phyloP scores from a whole-genome alignment of 2,113 vertebrate species.

The Uria aalge region DNA sequence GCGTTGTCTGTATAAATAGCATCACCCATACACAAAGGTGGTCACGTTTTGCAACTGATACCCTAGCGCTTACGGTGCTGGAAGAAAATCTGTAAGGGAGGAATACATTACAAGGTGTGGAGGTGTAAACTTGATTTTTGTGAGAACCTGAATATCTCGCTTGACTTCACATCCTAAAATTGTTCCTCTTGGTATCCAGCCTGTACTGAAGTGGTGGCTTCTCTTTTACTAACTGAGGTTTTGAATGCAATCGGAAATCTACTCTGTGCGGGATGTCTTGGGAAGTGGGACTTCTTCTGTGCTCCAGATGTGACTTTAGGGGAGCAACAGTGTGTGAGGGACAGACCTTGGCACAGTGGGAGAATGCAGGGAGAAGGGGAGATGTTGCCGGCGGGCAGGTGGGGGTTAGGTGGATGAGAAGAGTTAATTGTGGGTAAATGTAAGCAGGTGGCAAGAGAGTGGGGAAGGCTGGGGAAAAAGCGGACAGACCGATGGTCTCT shows the following conservation, averaged over 20 bases:
- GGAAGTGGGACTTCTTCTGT: accelerated
- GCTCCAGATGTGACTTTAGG: background rate
- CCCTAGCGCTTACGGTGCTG: background rate
- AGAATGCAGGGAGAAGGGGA: background rate
- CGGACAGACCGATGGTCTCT: background rate
- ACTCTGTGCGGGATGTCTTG: background rate
- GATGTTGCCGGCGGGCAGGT: background rate
- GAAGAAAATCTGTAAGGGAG: background rate
- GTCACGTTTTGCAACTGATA: background rate
- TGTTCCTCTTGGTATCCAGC: background rate
- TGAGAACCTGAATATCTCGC: background rate
- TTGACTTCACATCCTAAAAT: background rate
- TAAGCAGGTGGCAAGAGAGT: too few species aligned
- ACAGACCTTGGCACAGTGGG: background rate
- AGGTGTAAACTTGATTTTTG: background rate
- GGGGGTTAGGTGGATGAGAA: background rate
- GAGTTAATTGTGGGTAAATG: background rate
- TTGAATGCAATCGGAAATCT: background rate
- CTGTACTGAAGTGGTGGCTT: background rate
- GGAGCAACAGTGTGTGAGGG: background rate
- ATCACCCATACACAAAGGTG: background rate
- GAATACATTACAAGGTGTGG: background rate
- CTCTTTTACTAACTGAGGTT: background rate
- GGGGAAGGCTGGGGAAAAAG: background rate
- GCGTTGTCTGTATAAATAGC: background rate